Evolutionary conservation across 1,140 invertebrate species (phyloP).

Genomic region (Drosophila tsacasi): DNA sequence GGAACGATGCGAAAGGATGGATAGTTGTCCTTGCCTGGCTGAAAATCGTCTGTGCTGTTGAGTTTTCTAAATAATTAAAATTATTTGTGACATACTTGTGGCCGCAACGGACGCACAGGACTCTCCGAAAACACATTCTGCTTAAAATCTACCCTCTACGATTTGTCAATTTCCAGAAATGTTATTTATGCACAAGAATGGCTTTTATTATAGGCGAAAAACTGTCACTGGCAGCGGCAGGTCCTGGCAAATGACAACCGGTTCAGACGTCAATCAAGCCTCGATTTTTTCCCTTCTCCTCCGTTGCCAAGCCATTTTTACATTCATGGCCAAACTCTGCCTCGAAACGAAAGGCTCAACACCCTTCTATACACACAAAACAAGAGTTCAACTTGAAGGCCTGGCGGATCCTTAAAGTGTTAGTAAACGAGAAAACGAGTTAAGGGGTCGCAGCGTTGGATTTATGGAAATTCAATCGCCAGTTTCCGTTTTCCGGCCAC

Average conservation of each 20-base stretch:
- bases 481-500: conserved; percentile 34
- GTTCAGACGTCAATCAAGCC: conserved; percentile 68
- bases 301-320: conserved; percentile 26
- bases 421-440: conserved; percentile 57
- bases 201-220: conserved; percentile 41
- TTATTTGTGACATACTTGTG: conserved; percentile 64
- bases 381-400: conserved; percentile 39
- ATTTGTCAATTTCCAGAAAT: conserved; percentile 63
- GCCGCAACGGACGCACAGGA: conserved; percentile 15
- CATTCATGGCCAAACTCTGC: conserved; percentile 38
- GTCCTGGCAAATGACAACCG: conserved; percentile 46
- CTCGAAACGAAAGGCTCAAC: conserved; percentile 7
- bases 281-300: background rate
- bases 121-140: background rate
- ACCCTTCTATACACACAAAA: conserved; percentile 2
- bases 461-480: conserved; percentile 66
- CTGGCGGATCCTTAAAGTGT: conserved; percentile 63
- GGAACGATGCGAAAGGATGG: background rate
- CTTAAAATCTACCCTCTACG: conserved; percentile 33
- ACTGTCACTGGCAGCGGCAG: conserved; percentile 41
- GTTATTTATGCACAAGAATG: conserved; percentile 46
- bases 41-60: conserved; percentile 27
- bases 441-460: conserved; percentile 22
- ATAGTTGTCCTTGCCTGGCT: conserved; percentile 15
- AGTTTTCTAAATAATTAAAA: conserved; percentile 66